Conservation (phyloP, 2,888 invertebrate species). For the Scaptodrosophila latifasciaeformis region DNA sequence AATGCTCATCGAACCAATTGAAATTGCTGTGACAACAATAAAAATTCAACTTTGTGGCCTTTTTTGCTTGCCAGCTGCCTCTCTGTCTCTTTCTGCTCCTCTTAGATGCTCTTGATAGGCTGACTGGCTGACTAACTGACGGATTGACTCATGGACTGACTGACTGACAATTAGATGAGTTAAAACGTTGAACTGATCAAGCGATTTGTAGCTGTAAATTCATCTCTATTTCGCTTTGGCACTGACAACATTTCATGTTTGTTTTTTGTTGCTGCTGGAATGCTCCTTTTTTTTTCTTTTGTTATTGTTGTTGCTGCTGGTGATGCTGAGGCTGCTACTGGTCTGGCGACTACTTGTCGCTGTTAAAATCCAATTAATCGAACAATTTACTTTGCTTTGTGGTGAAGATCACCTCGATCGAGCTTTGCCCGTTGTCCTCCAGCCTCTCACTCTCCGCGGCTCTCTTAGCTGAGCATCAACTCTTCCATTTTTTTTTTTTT, state of each 20-base stretch:
- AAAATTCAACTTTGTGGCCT: conserved; percentile 69
- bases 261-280: conserved; percentile 23
- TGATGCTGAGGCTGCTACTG: conserved; percentile 25
- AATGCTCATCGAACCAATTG: conserved; percentile 73
- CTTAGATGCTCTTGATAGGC: neutral
- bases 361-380: conserved; percentile 69
- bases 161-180: conserved; percentile 68
- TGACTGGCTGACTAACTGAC: conserved; percentile 30
- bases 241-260: conserved; percentile 49
- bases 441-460: neutral
- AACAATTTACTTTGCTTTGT: conserved; percentile 66
- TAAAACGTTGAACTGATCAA: conserved; percentile 70
- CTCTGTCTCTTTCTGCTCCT: conserved; percentile 9
- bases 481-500: no score
- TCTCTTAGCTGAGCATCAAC: neutral
- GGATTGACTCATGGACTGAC: conserved; percentile 46
- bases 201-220: conserved; percentile 74
- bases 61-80: conserved; percentile 33
- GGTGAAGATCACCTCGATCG: neutral
- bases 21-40: conserved; percentile 74
- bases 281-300: conserved; percentile 12
- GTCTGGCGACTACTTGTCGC: conserved; percentile 58
- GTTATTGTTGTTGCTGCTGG: conserved; percentile 7
- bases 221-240: conserved; percentile 57
- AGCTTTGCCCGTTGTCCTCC: neutral